Evolutionary conservation across 2,797 vertebrate genomes (phyloP).

Genomic region (Gambelia wislizenii): DNA sequence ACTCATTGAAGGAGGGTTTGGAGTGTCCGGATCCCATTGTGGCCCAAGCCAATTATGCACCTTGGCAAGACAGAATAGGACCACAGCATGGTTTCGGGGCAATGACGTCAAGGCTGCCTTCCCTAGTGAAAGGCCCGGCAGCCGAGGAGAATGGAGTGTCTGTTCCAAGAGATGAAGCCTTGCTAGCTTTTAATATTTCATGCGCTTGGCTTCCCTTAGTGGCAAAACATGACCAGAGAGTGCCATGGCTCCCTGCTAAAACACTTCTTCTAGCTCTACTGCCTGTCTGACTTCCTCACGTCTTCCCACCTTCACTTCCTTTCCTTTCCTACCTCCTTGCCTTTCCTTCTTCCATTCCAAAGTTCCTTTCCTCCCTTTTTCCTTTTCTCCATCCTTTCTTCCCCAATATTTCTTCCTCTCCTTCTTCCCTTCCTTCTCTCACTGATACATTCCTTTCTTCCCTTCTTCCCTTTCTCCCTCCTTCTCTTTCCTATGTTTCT

Average conservation of each 20-base stretch:
- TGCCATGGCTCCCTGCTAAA: neutral
- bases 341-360: neutral
- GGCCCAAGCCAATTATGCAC: conserved; percentile 39
- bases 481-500: too few relatives aligned
- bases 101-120: conserved; percentile 40
- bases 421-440: too few relatives aligned
- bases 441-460: too few relatives aligned
- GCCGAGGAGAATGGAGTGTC: conserved; percentile 29
- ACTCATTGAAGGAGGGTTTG: conserved; percentile 27
- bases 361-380: too few relatives aligned
- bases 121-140: conserved; percentile 48
- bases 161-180: neutral
- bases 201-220: conserved; percentile 22
- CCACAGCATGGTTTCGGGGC: conserved; percentile 28
- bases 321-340: neutral
- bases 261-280: neutral
- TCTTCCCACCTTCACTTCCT: neutral
- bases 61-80: conserved; percentile 29
- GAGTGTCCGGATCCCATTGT: conserved; percentile 43
- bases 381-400: neutral
- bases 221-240: neutral
- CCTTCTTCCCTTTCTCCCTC: neutral
- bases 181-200: neutral
- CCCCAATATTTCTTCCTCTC: neutral
- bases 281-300: too few relatives aligned